A percentile compares a stretch with the other conserved stretches of the same genome.
Conservation (phyloP, 1,140 invertebrate species). For the Megalonaias nervosa region DNA sequence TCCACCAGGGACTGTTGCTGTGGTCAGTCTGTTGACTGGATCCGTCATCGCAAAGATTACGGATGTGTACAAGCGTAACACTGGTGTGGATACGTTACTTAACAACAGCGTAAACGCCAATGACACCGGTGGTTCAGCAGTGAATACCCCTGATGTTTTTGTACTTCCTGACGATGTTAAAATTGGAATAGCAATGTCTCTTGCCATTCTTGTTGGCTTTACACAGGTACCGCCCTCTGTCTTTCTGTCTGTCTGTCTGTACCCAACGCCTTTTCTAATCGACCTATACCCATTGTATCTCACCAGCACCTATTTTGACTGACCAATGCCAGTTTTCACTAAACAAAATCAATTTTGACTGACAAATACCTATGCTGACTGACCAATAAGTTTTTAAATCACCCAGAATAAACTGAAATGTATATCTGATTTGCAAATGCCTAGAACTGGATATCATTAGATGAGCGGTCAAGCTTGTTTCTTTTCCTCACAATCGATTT, state of each 20-base stretch:
- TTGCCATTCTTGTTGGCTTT: constrained; percentile 59
- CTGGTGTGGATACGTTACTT: neutral
- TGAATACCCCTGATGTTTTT: neutral
- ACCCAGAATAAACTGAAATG: too few species aligned
- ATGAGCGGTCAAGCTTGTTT: too few species aligned
- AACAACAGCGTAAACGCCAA: constrained; percentile 1
- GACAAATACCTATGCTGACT: too few species aligned
- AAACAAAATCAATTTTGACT: too few species aligned
- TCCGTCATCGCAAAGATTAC: constrained; percentile 43
- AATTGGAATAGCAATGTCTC: constrained; percentile 51
- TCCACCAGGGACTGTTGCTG: constrained; percentile 62
- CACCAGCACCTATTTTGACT: too few species aligned
- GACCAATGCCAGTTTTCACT: too few species aligned
- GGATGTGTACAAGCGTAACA: constrained; percentile 14
- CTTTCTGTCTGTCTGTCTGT: neutral
- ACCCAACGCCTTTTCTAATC: too few species aligned
- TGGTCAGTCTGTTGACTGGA: constrained; percentile 67
- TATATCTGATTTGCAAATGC: too few species aligned
- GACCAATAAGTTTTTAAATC: too few species aligned
- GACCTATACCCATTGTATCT: too few species aligned
- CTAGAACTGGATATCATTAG: too few species aligned
- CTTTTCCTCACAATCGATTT: too few species aligned
- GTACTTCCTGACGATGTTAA: constrained; percentile 37
- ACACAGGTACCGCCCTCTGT: constrained; percentile 43
- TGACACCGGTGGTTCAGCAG: constrained; percentile 2